These are phyloP conservation scores for Plectrocnemia conspersa DNA, from an alignment of 1,140 invertebrate genomes.

Conservation along the genomic window DNA sequence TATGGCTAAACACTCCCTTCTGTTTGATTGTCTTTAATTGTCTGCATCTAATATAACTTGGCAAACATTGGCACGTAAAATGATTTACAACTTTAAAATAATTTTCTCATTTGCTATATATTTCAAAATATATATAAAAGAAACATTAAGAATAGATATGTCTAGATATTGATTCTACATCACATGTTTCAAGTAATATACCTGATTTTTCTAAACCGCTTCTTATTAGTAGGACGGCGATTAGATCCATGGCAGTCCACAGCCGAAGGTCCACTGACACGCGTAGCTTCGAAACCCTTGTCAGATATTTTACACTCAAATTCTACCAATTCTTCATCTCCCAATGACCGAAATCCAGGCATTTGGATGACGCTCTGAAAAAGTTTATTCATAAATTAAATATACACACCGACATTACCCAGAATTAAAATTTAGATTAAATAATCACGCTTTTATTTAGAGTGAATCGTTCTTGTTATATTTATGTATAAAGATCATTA, in stretches of 20 bases:
- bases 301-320: conserved; percentile 79
- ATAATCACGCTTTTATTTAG: not conserved
- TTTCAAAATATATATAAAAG: too few species aligned
- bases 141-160: too few species aligned
- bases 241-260: conserved; percentile 75
- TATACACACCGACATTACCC: too few species aligned
- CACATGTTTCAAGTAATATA: conserved; percentile 38
- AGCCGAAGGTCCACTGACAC: conserved; percentile 70
- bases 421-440: not conserved
- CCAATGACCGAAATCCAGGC: conserved; percentile 79
- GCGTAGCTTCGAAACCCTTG: conserved; percentile 79
- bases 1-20: too few species aligned
- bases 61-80: too few species aligned
- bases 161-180: not conserved
- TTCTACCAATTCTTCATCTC: conserved; percentile 81
- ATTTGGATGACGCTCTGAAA: conserved; percentile 83
- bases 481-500: too few species aligned
- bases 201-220: conserved; percentile 79
- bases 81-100: too few species aligned
- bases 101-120: too few species aligned
- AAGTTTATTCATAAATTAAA: conserved; percentile 1
- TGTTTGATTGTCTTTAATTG: too few species aligned
- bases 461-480: not conserved
- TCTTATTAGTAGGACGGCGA: conserved; percentile 68
- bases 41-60: too few species aligned